Percentiles rank a stretch among this genome's conserved stretches.
phyloP scores from a whole-genome alignment of 1,140 invertebrate species.

The Drosophila malerkotliana region DNA sequence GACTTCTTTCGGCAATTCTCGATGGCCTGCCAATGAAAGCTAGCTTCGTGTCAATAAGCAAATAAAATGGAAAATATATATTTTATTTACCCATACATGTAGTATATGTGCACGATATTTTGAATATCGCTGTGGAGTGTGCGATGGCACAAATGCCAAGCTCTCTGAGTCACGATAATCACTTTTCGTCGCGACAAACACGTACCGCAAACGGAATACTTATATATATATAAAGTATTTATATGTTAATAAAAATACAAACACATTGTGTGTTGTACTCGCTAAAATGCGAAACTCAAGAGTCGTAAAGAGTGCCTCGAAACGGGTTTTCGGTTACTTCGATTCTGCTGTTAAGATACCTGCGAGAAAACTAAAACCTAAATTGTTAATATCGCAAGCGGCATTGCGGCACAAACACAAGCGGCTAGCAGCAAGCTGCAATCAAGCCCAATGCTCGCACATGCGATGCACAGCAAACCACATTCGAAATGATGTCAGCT shows the following conservation, averaged over 20 bases:
- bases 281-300: constrained; percentile 35
- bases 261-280: constrained; percentile 39
- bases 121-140: constrained; percentile 58
- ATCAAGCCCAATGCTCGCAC: constrained; percentile 72
- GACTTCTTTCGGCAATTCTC: constrained; percentile 29
- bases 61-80: constrained; percentile 17
- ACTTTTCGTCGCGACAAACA: constrained; percentile 68
- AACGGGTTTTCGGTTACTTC: constrained; percentile 49
- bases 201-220: constrained; percentile 47
- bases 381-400: constrained; percentile 74
- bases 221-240: constrained; percentile 38
- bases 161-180: constrained; percentile 80
- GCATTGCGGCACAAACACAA: constrained; percentile 34
- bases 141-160: constrained; percentile 75
- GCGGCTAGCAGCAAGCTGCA: constrained; percentile 32
- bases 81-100: constrained; percentile 15
- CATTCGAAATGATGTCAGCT: constrained; percentile 76
- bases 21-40: constrained; percentile 46
- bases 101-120: constrained; percentile 40
- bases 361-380: constrained; percentile 24
- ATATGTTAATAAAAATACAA: constrained; percentile 43
- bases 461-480: constrained; percentile 63
- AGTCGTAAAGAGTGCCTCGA: constrained; percentile 42
- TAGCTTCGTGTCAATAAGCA: constrained; percentile 51
- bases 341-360: constrained; percentile 41